phyloP scores from a whole-genome alignment of 1,140 invertebrate species.

The Atta texana region DNA sequence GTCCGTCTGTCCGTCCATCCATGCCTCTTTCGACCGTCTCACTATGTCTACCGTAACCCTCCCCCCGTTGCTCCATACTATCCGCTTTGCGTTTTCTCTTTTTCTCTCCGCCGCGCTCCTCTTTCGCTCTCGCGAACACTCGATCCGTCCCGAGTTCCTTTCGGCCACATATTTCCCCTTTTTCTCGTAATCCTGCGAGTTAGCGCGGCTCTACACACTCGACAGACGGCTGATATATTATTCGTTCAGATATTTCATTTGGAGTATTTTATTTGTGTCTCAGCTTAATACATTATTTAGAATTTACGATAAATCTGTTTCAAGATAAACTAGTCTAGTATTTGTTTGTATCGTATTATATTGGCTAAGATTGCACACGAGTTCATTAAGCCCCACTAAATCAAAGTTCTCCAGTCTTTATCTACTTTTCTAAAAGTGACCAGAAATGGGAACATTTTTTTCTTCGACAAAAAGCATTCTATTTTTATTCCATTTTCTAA shows the following conservation, averaged over 20 bases:
- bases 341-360: neutral
- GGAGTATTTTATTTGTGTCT: neutral
- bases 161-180: conserved; percentile 18
- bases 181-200: neutral
- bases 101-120: conserved; percentile 36
- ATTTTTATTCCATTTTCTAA: neutral
- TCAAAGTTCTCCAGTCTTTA: neutral
- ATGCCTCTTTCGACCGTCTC: conserved; percentile 56
- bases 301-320: neutral
- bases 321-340: neutral
- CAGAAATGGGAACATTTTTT: neutral
- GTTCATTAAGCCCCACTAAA: neutral
- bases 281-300: neutral
- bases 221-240: neutral
- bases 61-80: conserved; percentile 24
- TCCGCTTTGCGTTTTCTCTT: conserved; percentile 32
- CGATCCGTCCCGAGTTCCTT: neutral
- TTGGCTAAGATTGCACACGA: neutral
- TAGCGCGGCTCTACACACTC: neutral
- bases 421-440: neutral
- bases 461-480: neutral
- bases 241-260: neutral
- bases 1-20: conserved; percentile 29
- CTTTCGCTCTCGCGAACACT: conserved; percentile 1
- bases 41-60: conserved; percentile 14